phyloP scores from a whole-genome alignment of 2,113 vertebrate species.

The Dipodomys stephensi region DNA sequence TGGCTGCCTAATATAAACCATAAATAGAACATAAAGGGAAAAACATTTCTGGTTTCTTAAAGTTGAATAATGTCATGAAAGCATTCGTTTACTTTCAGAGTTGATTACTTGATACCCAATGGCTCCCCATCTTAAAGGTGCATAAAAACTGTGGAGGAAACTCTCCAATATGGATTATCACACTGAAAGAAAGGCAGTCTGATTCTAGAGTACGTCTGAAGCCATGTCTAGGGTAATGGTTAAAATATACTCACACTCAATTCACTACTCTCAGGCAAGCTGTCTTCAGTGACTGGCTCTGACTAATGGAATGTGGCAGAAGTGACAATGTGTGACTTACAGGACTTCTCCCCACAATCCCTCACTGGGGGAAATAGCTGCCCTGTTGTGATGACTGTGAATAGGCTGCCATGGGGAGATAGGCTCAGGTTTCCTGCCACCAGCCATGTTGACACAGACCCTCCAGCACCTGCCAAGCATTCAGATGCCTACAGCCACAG shows the following conservation, averaged over 20 bases:
- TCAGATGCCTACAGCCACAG: neutral
- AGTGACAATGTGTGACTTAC: neutral
- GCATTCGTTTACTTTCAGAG: constrained; percentile 67
- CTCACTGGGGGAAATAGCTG: constrained; percentile 8
- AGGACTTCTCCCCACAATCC: neutral
- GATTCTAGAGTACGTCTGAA: neutral
- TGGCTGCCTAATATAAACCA: constrained; percentile 18
- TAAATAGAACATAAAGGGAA: constrained; percentile 33
- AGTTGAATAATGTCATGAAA: neutral
- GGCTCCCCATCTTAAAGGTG: neutral
- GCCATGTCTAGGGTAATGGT: neutral
- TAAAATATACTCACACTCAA: neutral
- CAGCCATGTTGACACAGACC: neutral
- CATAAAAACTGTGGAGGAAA: neutral
- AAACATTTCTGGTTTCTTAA: constrained; percentile 69
- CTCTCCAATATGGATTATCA: constrained; percentile 30
- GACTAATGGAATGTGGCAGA: neutral
- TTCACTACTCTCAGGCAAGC: neutral
- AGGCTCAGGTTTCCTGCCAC: constrained; percentile 30
- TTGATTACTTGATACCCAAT: constrained; percentile 66
- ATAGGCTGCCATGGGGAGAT: neutral
- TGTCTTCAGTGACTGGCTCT: neutral
- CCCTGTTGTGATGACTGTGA: neutral
- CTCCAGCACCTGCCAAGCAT: neutral
- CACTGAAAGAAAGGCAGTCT: neutral